Conservation (phyloP, 2,888 invertebrate species). For the Platycnemis pennipes region DNA sequence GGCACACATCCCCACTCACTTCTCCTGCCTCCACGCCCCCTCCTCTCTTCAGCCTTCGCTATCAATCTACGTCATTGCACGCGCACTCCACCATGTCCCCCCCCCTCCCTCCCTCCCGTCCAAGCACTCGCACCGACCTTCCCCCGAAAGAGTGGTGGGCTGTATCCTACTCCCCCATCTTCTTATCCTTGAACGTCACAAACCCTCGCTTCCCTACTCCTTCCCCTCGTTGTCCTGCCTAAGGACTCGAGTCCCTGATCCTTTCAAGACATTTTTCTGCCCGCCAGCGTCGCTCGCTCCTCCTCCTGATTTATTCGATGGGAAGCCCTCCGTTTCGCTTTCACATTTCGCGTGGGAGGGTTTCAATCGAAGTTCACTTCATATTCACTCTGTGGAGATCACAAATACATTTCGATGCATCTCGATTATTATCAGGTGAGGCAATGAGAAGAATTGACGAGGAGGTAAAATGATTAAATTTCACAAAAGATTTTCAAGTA, state of each 20-base stretch:
- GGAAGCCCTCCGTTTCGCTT: slow-evolving; percentile 9
- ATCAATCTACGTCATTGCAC: slow-evolving; percentile 58
- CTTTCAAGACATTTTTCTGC: slow-evolving; percentile 16
- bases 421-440: not conserved
- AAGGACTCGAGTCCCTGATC: not conserved
- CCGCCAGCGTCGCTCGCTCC: not conserved
- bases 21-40: not conserved
- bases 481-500: not conserved
- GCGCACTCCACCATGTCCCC: slow-evolving; percentile 69
- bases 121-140: not conserved
- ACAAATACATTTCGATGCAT: too few species aligned
- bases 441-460: not conserved
- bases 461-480: not conserved
- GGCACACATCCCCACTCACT: not conserved
- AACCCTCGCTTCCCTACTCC: not conserved
- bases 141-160: not conserved
- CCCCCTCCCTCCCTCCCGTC: slow-evolving; percentile 67
- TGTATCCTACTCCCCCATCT: slow-evolving; percentile 20
- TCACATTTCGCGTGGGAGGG: not conserved
- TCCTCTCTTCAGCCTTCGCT: slow-evolving; percentile 24
- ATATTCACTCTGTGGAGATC: not conserved
- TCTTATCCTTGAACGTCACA: slow-evolving; percentile 27
- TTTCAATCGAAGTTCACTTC: not conserved
- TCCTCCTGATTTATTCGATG: slow-evolving; percentile 15
- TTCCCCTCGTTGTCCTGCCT: not conserved